Conservation (phyloP, 2,113 vertebrate genomes). For the Gymnobelideus leadbeateri region DNA sequence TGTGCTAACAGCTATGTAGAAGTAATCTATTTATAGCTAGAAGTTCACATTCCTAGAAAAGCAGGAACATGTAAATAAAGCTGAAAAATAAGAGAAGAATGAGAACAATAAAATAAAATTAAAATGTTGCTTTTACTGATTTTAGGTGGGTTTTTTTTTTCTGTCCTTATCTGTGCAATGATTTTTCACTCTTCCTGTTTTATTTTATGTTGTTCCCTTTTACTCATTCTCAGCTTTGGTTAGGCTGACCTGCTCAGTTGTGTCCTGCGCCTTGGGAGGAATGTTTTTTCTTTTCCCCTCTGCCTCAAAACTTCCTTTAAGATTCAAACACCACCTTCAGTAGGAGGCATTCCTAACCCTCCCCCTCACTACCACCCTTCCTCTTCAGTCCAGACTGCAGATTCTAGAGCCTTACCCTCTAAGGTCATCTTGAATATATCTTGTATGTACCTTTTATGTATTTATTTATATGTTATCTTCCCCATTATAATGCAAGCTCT, state of each 20-base stretch:
- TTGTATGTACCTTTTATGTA: neutral
- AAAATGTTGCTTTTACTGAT: neutral
- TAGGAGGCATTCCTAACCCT: neutral
- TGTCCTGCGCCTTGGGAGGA: neutral
- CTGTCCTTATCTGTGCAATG: neutral
- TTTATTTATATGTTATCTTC: neutral
- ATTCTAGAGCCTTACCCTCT: neutral
- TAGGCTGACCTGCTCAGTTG: neutral
- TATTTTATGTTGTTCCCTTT: neutral
- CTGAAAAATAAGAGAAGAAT: fast-evolving
- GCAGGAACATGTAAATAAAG: neutral
- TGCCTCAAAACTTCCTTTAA: neutral
- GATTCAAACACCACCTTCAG: neutral
- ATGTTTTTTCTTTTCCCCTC: neutral
- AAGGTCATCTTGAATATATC: neutral
- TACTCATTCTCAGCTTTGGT: neutral
- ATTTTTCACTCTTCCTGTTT: neutral
- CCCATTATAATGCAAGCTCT: neutral
- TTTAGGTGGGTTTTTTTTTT: neutral
- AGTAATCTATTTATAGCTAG: neutral
- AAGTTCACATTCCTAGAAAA: neutral
- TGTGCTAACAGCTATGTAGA: conserved; percentile 1
- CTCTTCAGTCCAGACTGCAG: neutral
- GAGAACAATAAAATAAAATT: neutral
- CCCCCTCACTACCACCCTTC: neutral